Conservation (phyloP, 2,113 vertebrate genomes). For the Ariopsis seemanni region DNA sequence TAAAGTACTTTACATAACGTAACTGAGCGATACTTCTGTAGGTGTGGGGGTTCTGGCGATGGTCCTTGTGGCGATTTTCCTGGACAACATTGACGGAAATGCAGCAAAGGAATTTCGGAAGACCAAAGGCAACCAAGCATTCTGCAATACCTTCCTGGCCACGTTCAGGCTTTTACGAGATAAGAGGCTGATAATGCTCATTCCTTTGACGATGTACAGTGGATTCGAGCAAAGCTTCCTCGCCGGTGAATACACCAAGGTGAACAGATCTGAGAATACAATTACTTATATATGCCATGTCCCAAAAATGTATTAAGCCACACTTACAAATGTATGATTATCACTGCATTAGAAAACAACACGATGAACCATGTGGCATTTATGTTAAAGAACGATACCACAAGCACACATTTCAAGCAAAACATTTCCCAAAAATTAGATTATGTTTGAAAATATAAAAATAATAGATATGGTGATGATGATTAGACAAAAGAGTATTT, state of each 20-base stretch:
- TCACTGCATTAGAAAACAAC: neutral
- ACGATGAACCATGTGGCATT: neutral
- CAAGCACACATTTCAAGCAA: neutral
- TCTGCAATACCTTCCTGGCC: conserved; percentile 80
- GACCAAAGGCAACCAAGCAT: conserved; percentile 59
- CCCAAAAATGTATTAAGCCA: neutral
- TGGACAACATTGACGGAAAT: conserved; percentile 78
- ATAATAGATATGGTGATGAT: too few relatives aligned
- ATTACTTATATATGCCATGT: neutral
- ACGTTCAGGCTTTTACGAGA: conserved; percentile 84
- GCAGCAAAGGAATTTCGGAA: conserved; percentile 65
- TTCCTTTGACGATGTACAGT: conserved; percentile 89
- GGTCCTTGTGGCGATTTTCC: conserved; percentile 77
- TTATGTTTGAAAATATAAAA: too few relatives aligned
- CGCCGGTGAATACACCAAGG: conserved; percentile 91
- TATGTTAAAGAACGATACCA: neutral
- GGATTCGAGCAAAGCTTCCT: conserved; percentile 94
- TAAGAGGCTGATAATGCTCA: conserved; percentile 80
- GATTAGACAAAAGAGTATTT: too few relatives aligned
- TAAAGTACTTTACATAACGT: neutral
- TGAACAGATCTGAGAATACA: conserved; percentile 49
- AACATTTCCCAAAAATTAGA: too few relatives aligned
- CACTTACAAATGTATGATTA: neutral
- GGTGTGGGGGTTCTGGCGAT: conserved; percentile 86
- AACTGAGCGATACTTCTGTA: conserved; percentile 55